A percentile compares a stretch with the other conserved stretches of the same genome.
Conservation (phyloP, 2,888 invertebrate species). For the Acrobasis consociella region DNA sequence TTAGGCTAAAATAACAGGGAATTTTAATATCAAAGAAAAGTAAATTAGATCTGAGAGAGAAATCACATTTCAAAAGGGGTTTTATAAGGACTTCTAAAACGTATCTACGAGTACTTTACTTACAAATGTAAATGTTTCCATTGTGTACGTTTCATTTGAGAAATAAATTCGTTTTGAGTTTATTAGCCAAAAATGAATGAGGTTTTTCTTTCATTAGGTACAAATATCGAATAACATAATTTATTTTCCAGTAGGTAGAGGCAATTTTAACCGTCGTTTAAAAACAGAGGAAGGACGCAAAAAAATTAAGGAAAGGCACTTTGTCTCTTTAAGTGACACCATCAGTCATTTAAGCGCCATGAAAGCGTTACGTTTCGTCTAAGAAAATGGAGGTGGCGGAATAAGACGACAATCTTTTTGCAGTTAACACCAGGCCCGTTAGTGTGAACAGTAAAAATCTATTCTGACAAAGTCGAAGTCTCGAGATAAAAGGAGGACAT, state of each 20-base stretch:
- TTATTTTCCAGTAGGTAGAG: conserved; percentile 1
- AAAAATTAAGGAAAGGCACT: conserved; percentile 16
- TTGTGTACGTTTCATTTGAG: not conserved
- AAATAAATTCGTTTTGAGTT: not conserved
- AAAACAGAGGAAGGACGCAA: conserved; percentile 17
- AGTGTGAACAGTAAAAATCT: conserved; percentile 12
- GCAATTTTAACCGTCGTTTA: conserved; percentile 3
- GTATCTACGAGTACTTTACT: not conserved
- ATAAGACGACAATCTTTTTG: conserved; percentile 20
- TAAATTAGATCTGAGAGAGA: conserved; percentile 5
- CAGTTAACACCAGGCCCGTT: conserved; percentile 13
- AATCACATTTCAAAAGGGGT: not conserved
- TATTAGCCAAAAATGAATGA: not conserved
- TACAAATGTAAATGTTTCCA: not conserved
- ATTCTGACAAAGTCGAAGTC: conserved; percentile 11
- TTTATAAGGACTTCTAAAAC: conserved; percentile 1
- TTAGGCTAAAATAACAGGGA: not conserved
- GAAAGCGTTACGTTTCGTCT: conserved; percentile 11
- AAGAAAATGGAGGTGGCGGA: conserved; percentile 10
- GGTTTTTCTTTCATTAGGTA: conserved; percentile 1
- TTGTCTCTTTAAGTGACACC: conserved; percentile 20
- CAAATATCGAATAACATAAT: not conserved
- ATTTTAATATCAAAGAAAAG: conserved; percentile 3
- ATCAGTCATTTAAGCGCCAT: conserved; percentile 16
- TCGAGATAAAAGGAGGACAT: not conserved